Evolutionary conservation across 2,888 invertebrate species (phyloP).

Genomic region (Diarsia brunnea): DNA sequence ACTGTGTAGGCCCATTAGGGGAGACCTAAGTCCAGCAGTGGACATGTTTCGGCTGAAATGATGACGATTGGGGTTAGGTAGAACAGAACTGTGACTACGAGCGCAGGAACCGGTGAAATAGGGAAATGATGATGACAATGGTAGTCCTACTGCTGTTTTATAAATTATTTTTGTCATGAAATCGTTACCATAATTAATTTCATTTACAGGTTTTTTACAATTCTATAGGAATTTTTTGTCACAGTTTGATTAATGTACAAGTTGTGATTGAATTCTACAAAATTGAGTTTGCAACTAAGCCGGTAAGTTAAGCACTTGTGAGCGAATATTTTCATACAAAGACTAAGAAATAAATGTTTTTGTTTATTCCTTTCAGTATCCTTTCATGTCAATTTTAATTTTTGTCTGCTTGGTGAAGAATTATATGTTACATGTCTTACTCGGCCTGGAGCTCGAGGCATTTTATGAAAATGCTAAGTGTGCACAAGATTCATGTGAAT

Average conservation of each 20-base stretch:
- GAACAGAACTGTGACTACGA: background rate
- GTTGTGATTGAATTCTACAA: slow-evolving; percentile 14
- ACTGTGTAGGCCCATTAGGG: too few relatives aligned
- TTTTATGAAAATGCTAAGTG: background rate
- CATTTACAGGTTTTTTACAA: background rate
- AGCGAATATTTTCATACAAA: background rate
- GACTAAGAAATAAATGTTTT: background rate
- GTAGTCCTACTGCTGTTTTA: background rate
- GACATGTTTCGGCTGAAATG: too few relatives aligned
- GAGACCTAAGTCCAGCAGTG: too few relatives aligned
- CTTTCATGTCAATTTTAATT: slow-evolving; percentile 1
- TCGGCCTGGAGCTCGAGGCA: slow-evolving; percentile 3
- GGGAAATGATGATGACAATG: too few relatives aligned
- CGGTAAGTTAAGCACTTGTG: background rate
- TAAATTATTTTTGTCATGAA: background rate
- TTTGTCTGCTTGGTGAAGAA: background rate
- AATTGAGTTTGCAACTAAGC: background rate
- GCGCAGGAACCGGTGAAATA: background rate
- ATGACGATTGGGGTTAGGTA: background rate
- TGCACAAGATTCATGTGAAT: slow-evolving; percentile 4
- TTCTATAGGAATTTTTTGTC: background rate
- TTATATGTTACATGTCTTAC: background rate
- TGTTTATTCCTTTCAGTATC: background rate
- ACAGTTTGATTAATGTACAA: slow-evolving; percentile 2
- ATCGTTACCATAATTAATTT: background rate